Conservation (phyloP, 2,888 invertebrate species). For the Vesta saturnalis region DNA sequence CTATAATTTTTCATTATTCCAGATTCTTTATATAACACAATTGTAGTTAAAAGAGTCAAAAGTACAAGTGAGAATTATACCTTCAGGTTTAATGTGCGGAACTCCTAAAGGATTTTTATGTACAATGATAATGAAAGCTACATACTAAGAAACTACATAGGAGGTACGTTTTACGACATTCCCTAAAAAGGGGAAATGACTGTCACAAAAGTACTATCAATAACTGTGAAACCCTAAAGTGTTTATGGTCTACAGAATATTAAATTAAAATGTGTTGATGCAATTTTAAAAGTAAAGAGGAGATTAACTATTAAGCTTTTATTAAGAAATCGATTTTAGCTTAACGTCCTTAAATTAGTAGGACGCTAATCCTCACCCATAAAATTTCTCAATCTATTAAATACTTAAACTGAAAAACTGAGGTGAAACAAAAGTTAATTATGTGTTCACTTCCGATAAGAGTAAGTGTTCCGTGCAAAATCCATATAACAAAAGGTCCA, state of each 20-base stretch:
- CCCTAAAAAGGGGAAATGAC: neutral
- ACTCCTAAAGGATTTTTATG: neutral
- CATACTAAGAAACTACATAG: slow-evolving; percentile 1
- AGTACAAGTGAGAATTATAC: neutral
- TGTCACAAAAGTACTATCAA: neutral
- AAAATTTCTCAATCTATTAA: neutral
- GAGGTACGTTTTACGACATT: neutral
- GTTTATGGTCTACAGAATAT: too few species aligned
- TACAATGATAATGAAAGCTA: slow-evolving; percentile 1
- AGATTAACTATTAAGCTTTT: too few species aligned
- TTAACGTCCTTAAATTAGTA: neutral
- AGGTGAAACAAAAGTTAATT: slow-evolving; percentile 1
- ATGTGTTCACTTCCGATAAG: neutral
- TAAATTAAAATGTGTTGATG: too few species aligned
- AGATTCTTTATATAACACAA: neutral
- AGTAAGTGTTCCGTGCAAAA: neutral
- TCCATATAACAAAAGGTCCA: neutral
- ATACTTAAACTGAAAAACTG: neutral
- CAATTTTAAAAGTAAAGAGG: too few species aligned
- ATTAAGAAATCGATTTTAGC: neutral
- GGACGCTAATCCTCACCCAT: neutral
- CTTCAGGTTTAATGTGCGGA: neutral
- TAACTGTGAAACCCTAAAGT: neutral
- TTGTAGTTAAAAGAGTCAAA: neutral
- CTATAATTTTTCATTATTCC: neutral